A percentile compares a stretch with the other conserved stretches of the same genome.
phyloP scores from a whole-genome alignment of 1,140 invertebrate species.

The Brachionus asplanchnoidis region DNA sequence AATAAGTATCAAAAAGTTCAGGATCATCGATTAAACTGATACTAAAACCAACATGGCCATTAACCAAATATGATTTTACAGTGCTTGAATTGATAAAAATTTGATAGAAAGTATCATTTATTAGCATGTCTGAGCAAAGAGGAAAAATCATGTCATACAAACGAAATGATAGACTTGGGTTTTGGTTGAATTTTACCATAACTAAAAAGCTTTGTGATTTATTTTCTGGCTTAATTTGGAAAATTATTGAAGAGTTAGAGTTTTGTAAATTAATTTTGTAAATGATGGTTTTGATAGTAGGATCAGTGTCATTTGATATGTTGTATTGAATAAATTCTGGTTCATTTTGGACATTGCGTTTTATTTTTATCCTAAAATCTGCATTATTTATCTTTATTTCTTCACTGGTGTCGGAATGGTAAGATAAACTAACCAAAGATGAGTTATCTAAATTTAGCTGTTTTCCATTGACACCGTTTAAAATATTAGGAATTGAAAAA shows the following conservation, averaged over 20 bases:
- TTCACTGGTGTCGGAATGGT: background rate
- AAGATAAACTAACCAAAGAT: background rate
- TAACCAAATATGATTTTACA: background rate
- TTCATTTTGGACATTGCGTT: background rate
- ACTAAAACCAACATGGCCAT: background rate
- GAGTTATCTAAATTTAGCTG: background rate
- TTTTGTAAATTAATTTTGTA: background rate
- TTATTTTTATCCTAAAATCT: background rate
- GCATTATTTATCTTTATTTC: background rate
- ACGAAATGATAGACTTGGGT: background rate
- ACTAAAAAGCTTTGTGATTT: background rate
- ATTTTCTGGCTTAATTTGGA: conserved; percentile 18
- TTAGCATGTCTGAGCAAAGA: background rate
- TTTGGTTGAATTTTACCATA: background rate
- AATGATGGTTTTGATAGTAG: background rate
- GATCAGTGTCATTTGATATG: background rate
- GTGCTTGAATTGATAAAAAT: background rate
- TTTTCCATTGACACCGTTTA: background rate
- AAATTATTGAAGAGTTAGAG: background rate
- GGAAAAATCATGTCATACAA: background rate
- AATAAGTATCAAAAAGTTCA: background rate
- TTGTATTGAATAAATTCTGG: background rate
- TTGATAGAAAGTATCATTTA: background rate
- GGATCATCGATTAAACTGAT: background rate
- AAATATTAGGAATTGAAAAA: background rate